These are phyloP conservation scores for Stenoptilia bipunctidactyla DNA, from an alignment of 2,888 invertebrate genomes.

Conservation along the genomic window DNA sequence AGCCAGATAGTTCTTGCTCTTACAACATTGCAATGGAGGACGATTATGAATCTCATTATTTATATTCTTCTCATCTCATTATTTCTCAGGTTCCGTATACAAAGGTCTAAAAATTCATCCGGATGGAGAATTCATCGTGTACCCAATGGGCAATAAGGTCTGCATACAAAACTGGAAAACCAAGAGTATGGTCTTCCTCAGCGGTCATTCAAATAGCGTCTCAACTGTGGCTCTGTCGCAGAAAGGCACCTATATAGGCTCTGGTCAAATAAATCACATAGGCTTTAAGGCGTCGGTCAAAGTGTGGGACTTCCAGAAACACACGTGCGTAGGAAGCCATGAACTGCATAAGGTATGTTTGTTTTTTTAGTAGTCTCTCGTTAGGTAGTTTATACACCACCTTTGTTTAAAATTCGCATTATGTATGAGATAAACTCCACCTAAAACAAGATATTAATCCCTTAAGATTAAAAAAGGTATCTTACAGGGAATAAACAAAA, in stretches of 20 bases:
- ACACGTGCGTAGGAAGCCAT: constrained; percentile 75
- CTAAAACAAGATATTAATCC: too few relatives aligned
- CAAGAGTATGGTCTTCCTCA: constrained; percentile 80
- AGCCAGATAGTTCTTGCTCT: too few relatives aligned
- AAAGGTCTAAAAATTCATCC: constrained; percentile 80
- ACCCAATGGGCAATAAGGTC: constrained; percentile 84
- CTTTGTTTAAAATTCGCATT: too few relatives aligned
- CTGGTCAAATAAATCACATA: constrained; percentile 91
- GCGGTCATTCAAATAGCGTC: constrained; percentile 84
- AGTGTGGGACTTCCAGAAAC: constrained; percentile 85
- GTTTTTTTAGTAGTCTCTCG: too few relatives aligned
- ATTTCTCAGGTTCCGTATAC: constrained; percentile 40
- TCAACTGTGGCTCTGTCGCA: constrained; percentile 83
- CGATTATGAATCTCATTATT: too few relatives aligned
- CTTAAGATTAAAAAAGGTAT: too few relatives aligned
- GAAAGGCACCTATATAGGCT: constrained; percentile 82
- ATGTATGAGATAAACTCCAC: too few relatives aligned
- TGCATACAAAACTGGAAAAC: constrained; percentile 77
- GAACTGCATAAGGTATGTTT: constrained; percentile 84
- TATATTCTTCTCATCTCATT: too few relatives aligned
- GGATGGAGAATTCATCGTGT: constrained; percentile 77
- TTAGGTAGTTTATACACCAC: too few relatives aligned
- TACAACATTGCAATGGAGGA: too few relatives aligned
- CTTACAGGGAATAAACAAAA: too few relatives aligned
- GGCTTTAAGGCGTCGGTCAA: constrained; percentile 91